Conservation (phyloP, 2,113 vertebrate species). For the Misgurnus mizolepis region DNA sequence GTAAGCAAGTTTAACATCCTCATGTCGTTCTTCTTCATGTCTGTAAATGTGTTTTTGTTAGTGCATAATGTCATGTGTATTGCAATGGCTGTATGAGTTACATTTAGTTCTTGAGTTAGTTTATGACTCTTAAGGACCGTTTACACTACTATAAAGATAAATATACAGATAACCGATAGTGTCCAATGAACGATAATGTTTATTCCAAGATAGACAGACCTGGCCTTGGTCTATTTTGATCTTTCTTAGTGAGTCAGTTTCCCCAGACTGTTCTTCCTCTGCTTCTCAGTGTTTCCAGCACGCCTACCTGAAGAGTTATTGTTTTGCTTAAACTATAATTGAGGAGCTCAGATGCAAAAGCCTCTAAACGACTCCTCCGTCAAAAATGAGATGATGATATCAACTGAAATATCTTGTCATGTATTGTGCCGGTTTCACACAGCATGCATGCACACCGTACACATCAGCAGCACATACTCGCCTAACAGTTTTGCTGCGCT, state of each 20-base stretch:
- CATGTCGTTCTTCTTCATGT: background rate
- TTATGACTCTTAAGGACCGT: background rate
- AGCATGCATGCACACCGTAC: too few relatives aligned
- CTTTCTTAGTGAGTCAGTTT: constrained; percentile 42
- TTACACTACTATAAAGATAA: too few relatives aligned
- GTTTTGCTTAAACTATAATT: constrained; percentile 17
- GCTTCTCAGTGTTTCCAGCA: constrained; percentile 48
- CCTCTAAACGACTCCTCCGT: too few relatives aligned
- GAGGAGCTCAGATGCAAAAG: background rate
- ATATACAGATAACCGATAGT: too few relatives aligned
- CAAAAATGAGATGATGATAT: too few relatives aligned
- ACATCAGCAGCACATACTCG: too few relatives aligned
- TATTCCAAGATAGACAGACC: too few relatives aligned
- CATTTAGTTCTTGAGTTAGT: constrained; percentile 1
- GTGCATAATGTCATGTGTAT: background rate
- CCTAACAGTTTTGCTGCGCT: too few relatives aligned
- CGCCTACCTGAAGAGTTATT: background rate
- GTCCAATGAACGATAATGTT: too few relatives aligned
- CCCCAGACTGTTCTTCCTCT: constrained; percentile 34
- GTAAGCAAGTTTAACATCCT: background rate
- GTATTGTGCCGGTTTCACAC: too few relatives aligned
- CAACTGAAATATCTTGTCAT: too few relatives aligned
- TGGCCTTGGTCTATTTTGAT: background rate
- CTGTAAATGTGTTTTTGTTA: background rate
- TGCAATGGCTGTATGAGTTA: background rate